These are phyloP conservation scores for Acanthopleura granulata DNA, from an alignment of 2,888 invertebrate genomes.

Conservation along the genomic window DNA sequence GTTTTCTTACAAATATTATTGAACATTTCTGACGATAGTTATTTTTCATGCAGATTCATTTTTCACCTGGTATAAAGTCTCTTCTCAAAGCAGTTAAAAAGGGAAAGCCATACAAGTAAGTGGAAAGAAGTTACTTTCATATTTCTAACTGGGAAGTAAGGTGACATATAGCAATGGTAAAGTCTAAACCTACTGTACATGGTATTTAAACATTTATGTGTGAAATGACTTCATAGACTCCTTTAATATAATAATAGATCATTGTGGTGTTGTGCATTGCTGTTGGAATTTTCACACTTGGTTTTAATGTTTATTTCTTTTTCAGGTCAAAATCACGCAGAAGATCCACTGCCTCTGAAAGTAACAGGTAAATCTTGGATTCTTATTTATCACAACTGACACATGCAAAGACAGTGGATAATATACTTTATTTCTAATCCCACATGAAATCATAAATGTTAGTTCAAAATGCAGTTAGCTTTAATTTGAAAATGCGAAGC, in stretches of 20 bases:
- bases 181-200: too few relatives aligned
- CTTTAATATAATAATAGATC: too few relatives aligned
- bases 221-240: too few relatives aligned
- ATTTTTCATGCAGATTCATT: slow-evolving; percentile 44
- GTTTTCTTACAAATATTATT: background rate
- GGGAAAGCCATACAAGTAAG: slow-evolving; percentile 39
- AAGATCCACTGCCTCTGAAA: background rate
- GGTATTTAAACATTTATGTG: too few relatives aligned
- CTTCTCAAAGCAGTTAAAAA: slow-evolving; percentile 47
- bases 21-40: background rate
- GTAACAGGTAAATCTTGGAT: background rate
- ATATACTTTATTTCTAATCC: too few relatives aligned
- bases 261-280: too few relatives aligned
- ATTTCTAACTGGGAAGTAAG: too few relatives aligned
- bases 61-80: slow-evolving; percentile 48
- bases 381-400: background rate
- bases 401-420: too few relatives aligned
- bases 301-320: background rate
- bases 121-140: background rate
- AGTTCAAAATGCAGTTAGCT: too few relatives aligned
- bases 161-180: too few relatives aligned
- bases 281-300: background rate
- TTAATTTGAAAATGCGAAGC: too few relatives aligned
- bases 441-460: too few relatives aligned
- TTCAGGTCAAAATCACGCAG: slow-evolving; percentile 10